Conservation (phyloP, 2,888 invertebrate species). For the Heliconius charithonia region DNA sequence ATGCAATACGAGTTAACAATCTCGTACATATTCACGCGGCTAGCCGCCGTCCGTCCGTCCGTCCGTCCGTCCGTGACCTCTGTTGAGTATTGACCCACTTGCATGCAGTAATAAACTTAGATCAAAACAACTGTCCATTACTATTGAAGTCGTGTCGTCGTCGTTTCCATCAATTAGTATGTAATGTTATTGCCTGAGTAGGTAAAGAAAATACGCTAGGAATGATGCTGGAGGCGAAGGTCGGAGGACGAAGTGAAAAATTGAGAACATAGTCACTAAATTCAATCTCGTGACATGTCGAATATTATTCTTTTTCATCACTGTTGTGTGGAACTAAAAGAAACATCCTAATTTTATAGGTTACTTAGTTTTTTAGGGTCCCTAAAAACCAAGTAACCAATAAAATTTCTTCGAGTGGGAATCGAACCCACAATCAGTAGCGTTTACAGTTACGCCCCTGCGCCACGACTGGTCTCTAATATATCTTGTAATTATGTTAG, state of each 20-base stretch:
- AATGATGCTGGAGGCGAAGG: background rate
- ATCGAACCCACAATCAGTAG: too few species aligned
- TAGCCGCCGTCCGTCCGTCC: background rate
- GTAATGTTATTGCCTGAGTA: background rate
- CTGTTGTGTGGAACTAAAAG: background rate
- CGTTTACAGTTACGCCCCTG: background rate
- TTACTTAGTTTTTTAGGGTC: background rate
- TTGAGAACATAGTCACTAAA: too few species aligned
- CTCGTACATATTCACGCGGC: slow-evolving; percentile 23
- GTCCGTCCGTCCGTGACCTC: slow-evolving; percentile 3
- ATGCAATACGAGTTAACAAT: slow-evolving; percentile 2
- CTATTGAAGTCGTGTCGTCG: background rate
- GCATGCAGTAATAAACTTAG: background rate
- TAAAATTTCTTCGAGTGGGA: too few species aligned
- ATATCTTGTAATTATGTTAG: background rate
- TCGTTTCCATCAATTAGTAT: background rate
- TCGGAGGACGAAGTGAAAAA: background rate
- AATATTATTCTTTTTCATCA: background rate
- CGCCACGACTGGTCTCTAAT: background rate
- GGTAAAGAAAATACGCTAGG: background rate
- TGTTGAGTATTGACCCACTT: slow-evolving; percentile 10
- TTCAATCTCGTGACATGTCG: background rate
- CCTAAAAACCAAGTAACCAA: too few species aligned
- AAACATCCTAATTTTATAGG: background rate
- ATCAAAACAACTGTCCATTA: background rate